Base-by-base conservation (phyloP, 2,797 vertebrate species). In the Clarias platycephalus region DNA sequence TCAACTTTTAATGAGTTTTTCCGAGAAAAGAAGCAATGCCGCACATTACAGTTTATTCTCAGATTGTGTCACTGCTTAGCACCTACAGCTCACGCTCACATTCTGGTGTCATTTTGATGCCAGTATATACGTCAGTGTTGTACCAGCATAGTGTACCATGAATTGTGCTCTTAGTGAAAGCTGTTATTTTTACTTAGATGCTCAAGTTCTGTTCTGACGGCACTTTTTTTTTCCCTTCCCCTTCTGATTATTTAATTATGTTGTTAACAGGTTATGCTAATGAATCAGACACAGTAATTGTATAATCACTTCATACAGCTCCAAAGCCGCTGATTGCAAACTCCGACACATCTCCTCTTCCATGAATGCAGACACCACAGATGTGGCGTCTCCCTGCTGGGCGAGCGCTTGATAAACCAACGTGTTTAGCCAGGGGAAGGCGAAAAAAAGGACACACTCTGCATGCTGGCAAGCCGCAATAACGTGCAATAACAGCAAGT, bases 1-100 rank as follows among this genome's bases (percentile, higher is more conserved):
- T 86, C 70, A 87, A 87, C 81, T 85, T 87, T 86, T 82, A 87
- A 86, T 85, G 81, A 72, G 83, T 85, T 86, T 85, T 87, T 63
- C 60, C 72, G 26, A 64, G 81, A 74, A 74, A 74, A 79, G 82
- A 82, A 86, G 78, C 80, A 85, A 81, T 57, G 49, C 80, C 40
- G 58, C 63, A 12, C 62, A 80, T 49, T 58, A 40, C 68, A 44
- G 40, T 76, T 84, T 37, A 67, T 75, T 62, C 60, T 53, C 37
- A 63, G 16, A 44, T 53, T 18, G 24, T 60, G 71, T 84, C 31
- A 22, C 15, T 60, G 74, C 20, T 77, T 37, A 66, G 66, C 76
- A 71, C 53, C 58, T 28, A 55, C 67, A 77, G 58, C 70, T 82
- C 71, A 68, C 16, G 22, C 37, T 62, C 37, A 34, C 18, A 31